phyloP scores from a whole-genome alignment of 2,888 invertebrate genomes.

The Colletes collaris region DNA sequence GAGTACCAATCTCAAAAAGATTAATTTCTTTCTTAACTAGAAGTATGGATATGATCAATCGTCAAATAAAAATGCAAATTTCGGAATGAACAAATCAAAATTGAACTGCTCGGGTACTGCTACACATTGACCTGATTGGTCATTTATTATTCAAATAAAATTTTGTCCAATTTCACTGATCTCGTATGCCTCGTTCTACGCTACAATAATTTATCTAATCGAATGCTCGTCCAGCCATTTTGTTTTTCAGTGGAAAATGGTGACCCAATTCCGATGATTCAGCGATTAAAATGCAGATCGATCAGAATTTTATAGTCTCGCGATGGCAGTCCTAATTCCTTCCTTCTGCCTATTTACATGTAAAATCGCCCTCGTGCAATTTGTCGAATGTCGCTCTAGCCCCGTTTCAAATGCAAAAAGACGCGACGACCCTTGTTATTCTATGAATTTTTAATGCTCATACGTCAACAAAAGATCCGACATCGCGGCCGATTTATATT shows the following conservation, averaged over 20 bases:
- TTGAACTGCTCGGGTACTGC: too few relatives aligned
- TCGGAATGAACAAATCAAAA: too few relatives aligned
- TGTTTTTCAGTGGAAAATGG: constrained; percentile 10
- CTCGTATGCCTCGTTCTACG: too few relatives aligned
- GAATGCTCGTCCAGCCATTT: not conserved
- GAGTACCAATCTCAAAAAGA: too few relatives aligned
- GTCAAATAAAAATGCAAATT: too few relatives aligned
- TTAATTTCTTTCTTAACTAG: too few relatives aligned
- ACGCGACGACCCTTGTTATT: constrained; percentile 30
- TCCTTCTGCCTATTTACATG: constrained; percentile 48
- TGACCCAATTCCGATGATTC: not conserved
- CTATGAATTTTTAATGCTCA: constrained; percentile 51
- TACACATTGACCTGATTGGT: too few relatives aligned
- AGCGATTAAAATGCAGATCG: constrained; percentile 39
- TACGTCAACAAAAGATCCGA: constrained; percentile 35
- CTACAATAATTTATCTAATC: too few relatives aligned
- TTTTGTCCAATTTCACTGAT: too few relatives aligned
- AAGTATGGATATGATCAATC: too few relatives aligned
- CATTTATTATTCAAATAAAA: too few relatives aligned
- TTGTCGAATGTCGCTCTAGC: constrained; percentile 34
- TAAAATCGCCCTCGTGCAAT: constrained; percentile 45
- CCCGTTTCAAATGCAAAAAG: constrained; percentile 46
- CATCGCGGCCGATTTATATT: constrained; percentile 37
- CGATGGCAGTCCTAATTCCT: constrained; percentile 37
- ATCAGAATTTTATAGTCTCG: constrained; percentile 34